Conservation (phyloP, 1,140 invertebrate genomes). For the Harpegnathos saltator region DNA sequence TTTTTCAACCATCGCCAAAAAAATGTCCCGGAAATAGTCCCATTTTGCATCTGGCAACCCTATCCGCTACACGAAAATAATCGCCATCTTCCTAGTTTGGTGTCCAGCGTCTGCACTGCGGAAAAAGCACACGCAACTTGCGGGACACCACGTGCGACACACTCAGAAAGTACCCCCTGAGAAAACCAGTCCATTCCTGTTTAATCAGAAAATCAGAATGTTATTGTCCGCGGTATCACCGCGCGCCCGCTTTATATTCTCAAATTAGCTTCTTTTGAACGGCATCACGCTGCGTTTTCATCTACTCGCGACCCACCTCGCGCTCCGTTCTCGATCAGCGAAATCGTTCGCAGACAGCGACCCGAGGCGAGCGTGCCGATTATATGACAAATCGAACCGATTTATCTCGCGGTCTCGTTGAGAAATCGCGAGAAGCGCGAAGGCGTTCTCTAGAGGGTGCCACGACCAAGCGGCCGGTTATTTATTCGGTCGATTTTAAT, state of each 20-base stretch:
- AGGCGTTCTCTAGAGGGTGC: not conserved
- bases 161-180: not conserved
- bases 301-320: not conserved
- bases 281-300: no score
- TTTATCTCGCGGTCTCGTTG: not conserved
- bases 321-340: slow-evolving; percentile 31
- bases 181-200: not conserved
- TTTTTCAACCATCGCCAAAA: no score
- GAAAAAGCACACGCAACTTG: not conserved
- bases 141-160: not conserved
- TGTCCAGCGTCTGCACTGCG: not conserved
- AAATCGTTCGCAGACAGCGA: slow-evolving; percentile 10
- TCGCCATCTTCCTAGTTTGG: not conserved
- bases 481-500: no score
- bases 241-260: no score
- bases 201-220: not conserved
- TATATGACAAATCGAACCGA: slow-evolving; percentile 43
- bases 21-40: no score
- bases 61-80: not conserved
- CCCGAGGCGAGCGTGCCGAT: slow-evolving; percentile 22
- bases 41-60: no score
- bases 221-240: no score
- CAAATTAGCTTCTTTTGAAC: no score
- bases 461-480: no score
- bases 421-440: slow-evolving; percentile 19